Base-by-base conservation (phyloP, 2,113 vertebrate genomes). In the Psittacara wagleri region DNA sequence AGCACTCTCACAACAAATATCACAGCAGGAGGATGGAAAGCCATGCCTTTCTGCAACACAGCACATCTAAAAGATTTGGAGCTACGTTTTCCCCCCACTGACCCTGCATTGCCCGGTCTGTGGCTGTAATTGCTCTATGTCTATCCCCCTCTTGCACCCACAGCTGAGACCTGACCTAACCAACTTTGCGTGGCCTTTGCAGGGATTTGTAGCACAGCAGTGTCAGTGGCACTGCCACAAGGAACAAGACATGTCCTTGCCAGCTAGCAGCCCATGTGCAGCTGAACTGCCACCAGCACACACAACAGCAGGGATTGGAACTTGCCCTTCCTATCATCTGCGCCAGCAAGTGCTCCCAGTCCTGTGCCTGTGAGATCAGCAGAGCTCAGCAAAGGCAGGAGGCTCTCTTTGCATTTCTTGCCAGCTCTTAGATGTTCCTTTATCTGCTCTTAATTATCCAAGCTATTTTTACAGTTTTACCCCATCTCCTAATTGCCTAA, bases 401-500 rank as follows among this genome's bases (percentile, higher is more conserved):
- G 28, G 22, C 14, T 69, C 80, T 73, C 69, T 66, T 43, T 54
- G n/a, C 37, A 3, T 57, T 49, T 39, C 46, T 84, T 72, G 46
- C 29, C 83, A 54, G 24, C 27, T 63, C 54, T 84, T 20, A 46
- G n/a, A 89, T 54, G 37, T 66, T 80, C 48, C 66, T 78, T 83
- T 85, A 92, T 92, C 89, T 66, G 28, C n/a, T 93, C 44, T 82
- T 96, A 91, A 96, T 95, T 94, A 95, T 75, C 67, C 91, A 59
- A 59, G 74, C 96, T 95, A 94, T 96, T 94, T 96, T 87, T 94
- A 94, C 78, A 85, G 11, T 66, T 76, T 35, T 22, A 35, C 57
- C 43, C 80, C 41, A n/a, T 48, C 86, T 89, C 63, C 74, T 96
- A 95, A 96, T 96, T 91, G 91, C 81, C 77, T 35, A 7, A 84